Evolutionary conservation across 2,113 vertebrate species (phyloP).

Genomic region (Beaufortia kweichowensis): DNA sequence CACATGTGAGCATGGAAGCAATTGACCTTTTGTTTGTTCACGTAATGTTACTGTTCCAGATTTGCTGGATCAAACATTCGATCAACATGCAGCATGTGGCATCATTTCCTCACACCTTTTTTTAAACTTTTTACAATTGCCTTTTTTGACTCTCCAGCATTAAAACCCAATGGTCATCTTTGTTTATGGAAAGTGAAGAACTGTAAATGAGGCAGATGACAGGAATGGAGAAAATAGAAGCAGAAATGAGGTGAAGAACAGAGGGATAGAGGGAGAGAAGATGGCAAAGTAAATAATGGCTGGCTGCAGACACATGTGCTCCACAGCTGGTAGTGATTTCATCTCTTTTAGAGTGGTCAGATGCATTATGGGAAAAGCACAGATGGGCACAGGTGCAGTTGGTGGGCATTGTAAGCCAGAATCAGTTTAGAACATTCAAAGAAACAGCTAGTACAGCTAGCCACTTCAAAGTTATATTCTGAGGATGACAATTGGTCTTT

Average conservation of each 20-base stretch:
- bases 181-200: slow-evolving; percentile 28
- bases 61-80: slow-evolving; percentile 53
- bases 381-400: slow-evolving; percentile 32
- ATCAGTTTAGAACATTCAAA: background rate
- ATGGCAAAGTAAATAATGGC: slow-evolving; percentile 61
- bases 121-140: slow-evolving; percentile 30
- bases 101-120: slow-evolving; percentile 37
- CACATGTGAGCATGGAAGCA: slow-evolving; percentile 52
- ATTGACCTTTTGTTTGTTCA: slow-evolving; percentile 61
- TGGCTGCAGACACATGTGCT: slow-evolving; percentile 61
- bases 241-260: slow-evolving; percentile 38
- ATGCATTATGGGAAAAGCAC: slow-evolving; percentile 41
- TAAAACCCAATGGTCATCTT: slow-evolving; percentile 11
- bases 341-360: slow-evolving; percentile 17
- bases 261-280: slow-evolving; percentile 33
- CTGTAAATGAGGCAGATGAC: background rate
- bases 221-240: background rate
- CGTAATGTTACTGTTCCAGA: slow-evolving; percentile 50
- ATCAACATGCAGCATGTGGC: slow-evolving; percentile 60
- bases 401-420: slow-evolving; percentile 15
- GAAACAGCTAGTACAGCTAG: slow-evolving; percentile 5
- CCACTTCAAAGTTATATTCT: slow-evolving; percentile 9
- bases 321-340: slow-evolving; percentile 61
- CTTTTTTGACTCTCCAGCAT: background rate
- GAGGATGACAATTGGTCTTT: slow-evolving; percentile 20